Evolutionary conservation across 2,113 vertebrate genomes (phyloP).

Genomic region (Perca flavescens): DNA sequence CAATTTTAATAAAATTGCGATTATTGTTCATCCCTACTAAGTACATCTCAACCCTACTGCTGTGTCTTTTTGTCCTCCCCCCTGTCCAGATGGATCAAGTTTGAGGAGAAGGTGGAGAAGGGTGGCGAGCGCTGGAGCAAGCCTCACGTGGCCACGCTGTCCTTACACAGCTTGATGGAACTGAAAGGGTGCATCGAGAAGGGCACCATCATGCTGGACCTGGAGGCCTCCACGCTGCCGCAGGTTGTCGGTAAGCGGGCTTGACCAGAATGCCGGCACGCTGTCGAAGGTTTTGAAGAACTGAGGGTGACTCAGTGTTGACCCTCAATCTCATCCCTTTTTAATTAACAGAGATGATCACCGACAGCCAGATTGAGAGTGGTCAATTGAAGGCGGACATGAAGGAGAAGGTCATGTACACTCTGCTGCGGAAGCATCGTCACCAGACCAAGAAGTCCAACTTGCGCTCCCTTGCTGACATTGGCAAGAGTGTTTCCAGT

Average conservation of each 20-base stretch:
- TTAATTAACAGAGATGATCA: constrained; percentile 88
- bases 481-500: constrained; percentile 98
- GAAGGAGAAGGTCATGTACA: constrained; percentile 96
- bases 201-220: constrained; percentile 93
- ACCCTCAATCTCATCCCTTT: not conserved
- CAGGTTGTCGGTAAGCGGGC: constrained; percentile 92
- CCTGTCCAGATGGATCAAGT: constrained; percentile 94
- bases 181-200: constrained; percentile 95
- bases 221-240: constrained; percentile 92
- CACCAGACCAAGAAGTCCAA: constrained; percentile 99
- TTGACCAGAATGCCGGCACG: not conserved
- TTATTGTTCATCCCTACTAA: not conserved
- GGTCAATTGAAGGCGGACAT: constrained; percentile 91
- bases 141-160: constrained; percentile 91
- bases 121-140: constrained; percentile 99
- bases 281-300: not conserved
- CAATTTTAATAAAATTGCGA: too few relatives aligned
- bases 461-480: constrained; percentile 97
- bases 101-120: constrained; percentile 98
- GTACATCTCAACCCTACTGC: not conserved
- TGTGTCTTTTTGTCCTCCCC: not conserved
- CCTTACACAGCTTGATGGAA: constrained; percentile 95
- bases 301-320: rapidly evolving
- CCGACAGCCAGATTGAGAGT: constrained; percentile 92
- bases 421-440: constrained; percentile 93